A percentile compares a stretch with the other conserved stretches of the same genome.
phyloP scores from a whole-genome alignment of 2,113 vertebrate species.

The Recurvirostra avosetta region DNA sequence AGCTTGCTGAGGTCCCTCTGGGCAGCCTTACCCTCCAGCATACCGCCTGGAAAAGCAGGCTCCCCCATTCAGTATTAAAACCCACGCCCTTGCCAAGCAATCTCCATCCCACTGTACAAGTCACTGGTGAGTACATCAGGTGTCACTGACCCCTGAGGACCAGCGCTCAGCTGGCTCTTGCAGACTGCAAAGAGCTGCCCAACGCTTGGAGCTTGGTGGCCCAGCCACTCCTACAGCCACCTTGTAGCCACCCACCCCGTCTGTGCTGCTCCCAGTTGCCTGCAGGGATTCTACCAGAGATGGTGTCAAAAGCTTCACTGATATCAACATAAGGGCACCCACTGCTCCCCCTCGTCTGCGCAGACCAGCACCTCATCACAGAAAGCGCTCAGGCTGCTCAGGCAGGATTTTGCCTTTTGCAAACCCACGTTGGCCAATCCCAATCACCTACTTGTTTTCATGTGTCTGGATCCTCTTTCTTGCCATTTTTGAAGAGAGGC shows the following conservation, averaged over 20 bases:
- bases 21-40: not conserved
- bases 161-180: too few relatives aligned
- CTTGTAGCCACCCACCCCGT: accelerated
- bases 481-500: not conserved
- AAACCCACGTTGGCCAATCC: not conserved
- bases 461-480: not conserved
- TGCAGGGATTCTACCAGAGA: accelerated
- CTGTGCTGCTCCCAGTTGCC: not conserved
- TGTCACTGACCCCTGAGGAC: not conserved
- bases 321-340: not conserved
- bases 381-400: accelerated
- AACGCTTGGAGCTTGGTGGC: accelerated
- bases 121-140: too few relatives aligned
- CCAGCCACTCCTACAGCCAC: not conserved
- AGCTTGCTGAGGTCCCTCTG: not conserved
- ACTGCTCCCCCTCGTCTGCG: accelerated
- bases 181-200: accelerated
- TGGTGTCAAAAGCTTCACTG: accelerated
- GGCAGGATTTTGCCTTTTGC: not conserved
- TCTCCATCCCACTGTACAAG: not conserved
- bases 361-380: not conserved
- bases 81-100: accelerated
- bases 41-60: not conserved
- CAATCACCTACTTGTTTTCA: not conserved
- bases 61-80: not conserved